Conservation (phyloP, 2,797 vertebrate species). For the Alauda arvensis region DNA sequence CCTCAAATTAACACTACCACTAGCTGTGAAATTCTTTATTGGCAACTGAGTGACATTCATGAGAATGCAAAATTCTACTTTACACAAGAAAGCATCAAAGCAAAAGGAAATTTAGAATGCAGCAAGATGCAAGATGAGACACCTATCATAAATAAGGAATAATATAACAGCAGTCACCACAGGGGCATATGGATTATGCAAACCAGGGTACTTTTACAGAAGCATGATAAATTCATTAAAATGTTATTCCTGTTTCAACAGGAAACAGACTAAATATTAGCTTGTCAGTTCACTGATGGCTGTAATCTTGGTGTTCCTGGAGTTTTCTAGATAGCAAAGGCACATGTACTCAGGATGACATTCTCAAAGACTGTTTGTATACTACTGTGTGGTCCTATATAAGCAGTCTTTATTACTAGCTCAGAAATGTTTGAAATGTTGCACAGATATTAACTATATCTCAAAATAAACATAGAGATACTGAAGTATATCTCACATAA, state of each 20-base stretch:
- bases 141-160: neutral
- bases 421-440: neutral
- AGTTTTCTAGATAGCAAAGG: neutral
- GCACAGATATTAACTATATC: neutral
- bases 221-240: neutral
- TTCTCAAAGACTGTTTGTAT: neutral
- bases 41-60: neutral
- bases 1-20: neutral
- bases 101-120: neutral
- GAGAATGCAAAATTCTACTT: neutral
- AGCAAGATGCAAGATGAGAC: neutral
- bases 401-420: neutral
- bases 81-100: neutral
- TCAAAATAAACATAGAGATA: neutral
- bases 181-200: neutral
- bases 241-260: neutral
- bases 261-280: neutral
- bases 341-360: neutral
- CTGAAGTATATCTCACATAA: neutral
- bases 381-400: neutral
- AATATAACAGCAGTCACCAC: neutral
- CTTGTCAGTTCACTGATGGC: neutral
- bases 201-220: neutral
- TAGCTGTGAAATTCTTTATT: neutral
- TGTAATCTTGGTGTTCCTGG: neutral